Conservation (phyloP, 2,797 vertebrate species). For the Manis crassicaudata region DNA sequence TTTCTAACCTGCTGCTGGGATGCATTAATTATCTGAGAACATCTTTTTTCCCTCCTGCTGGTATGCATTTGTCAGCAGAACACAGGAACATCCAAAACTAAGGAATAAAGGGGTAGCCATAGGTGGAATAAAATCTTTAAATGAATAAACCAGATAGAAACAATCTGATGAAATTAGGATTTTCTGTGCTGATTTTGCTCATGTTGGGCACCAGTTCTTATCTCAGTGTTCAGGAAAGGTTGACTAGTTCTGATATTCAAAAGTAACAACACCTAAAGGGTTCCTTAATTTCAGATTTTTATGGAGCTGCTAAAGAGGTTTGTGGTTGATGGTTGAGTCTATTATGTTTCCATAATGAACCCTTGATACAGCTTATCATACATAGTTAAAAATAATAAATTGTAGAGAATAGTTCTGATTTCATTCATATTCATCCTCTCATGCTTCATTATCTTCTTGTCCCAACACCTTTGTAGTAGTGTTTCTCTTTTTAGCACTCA, state of each 20-base stretch:
- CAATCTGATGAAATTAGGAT: not conserved
- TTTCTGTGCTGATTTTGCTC: not conserved
- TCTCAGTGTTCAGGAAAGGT: not conserved
- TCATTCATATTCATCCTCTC: not conserved
- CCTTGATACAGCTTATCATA: not conserved
- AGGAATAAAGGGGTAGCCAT: slow-evolving; percentile 2
- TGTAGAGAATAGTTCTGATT: not conserved
- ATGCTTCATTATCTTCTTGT: not conserved
- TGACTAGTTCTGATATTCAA: not conserved
- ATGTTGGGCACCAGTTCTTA: not conserved
- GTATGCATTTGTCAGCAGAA: not conserved
- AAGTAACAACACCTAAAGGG: not conserved
- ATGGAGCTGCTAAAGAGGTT: not conserved
- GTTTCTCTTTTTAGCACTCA: not conserved
- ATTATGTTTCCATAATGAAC: not conserved
- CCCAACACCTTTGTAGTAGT: not conserved
- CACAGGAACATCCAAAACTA: not conserved
- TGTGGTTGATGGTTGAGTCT: not conserved
- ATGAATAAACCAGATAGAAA: not conserved
- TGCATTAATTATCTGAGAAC: not conserved
- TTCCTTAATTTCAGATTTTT: not conserved
- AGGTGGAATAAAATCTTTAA: not conserved
- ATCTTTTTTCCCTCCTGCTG: not conserved
- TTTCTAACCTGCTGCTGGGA: not conserved
- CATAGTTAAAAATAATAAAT: not conserved